These are phyloP conservation scores for Saturnia pavonia DNA, from an alignment of 2,888 invertebrate genomes.

Conservation along the genomic window DNA sequence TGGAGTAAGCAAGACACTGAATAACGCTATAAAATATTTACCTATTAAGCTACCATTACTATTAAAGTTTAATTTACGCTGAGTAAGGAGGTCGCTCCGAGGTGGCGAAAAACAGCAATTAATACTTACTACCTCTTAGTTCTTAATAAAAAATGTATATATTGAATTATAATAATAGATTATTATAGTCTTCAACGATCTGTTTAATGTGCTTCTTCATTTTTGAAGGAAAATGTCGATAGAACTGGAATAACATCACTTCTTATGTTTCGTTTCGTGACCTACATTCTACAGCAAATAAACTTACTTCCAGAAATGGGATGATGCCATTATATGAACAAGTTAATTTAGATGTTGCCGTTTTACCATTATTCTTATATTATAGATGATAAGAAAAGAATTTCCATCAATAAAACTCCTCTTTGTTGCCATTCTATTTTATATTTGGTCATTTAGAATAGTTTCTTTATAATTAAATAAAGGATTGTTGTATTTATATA, in stretches of 20 bases:
- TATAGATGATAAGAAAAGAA: conserved; percentile 1
- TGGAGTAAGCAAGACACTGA: no score
- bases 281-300: conserved; percentile 10
- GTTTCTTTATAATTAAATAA: not conserved
- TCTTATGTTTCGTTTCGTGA: conserved; percentile 9
- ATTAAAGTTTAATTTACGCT: no score
- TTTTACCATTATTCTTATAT: conserved; percentile 1
- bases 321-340: conserved; percentile 14
- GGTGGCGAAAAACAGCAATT: no score
- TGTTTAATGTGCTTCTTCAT: not conserved
- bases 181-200: not conserved
- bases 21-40: no score
- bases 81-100: no score
- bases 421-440: not conserved
- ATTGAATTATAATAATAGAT: not conserved
- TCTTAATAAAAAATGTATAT: no score
- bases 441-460: not conserved
- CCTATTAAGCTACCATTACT: no score
- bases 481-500: not conserved
- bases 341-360: conserved; percentile 14
- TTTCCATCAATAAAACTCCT: not conserved
- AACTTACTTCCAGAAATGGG: conserved; percentile 14
- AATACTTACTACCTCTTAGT: no score
- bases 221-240: not conserved
- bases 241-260: not conserved